Percentiles rank a stretch among this genome's conserved stretches.
phyloP scores from a whole-genome alignment of 2,113 vertebrate species.

The Eptesicus fuscus region DNA sequence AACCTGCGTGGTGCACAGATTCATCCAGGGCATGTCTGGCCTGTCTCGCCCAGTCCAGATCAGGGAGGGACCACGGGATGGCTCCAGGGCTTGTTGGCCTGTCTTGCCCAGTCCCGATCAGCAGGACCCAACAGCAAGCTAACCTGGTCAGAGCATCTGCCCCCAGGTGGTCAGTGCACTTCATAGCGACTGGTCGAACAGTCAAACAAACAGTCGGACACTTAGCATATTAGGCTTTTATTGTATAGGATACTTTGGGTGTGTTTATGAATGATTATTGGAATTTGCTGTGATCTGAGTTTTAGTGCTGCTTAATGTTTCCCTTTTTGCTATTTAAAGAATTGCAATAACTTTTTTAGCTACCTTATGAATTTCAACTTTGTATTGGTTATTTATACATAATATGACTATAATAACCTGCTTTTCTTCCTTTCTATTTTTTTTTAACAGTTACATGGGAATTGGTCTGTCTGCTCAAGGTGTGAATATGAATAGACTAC shows the following conservation, averaged over 20 bases:
- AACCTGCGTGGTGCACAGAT: too few relatives aligned
- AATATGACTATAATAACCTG: constrained; percentile 41
- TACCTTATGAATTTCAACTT: constrained; percentile 13
- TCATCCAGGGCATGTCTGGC: too few relatives aligned
- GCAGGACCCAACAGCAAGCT: too few relatives aligned
- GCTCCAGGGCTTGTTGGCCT: too few relatives aligned
- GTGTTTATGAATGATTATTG: neutral
- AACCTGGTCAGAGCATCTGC: too few relatives aligned
- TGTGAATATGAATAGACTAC: constrained; percentile 99
- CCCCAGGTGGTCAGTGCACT: too few relatives aligned
- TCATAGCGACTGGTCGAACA: too few relatives aligned
- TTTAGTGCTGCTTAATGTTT: constrained; percentile 18
- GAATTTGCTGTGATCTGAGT: neutral
- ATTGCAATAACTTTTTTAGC: neutral
- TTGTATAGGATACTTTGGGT: neutral
- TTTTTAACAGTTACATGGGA: constrained; percentile 95
- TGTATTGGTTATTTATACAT: neutral
- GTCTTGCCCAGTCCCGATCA: too few relatives aligned
- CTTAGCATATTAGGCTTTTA: too few relatives aligned
- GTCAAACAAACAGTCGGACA: too few relatives aligned
- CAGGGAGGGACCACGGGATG: too few relatives aligned
- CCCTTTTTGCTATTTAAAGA: neutral
- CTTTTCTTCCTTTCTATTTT: constrained; percentile 42
- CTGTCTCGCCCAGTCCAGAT: too few relatives aligned
- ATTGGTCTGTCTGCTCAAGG: constrained; percentile 99